Evolutionary conservation across 1,140 invertebrate species (phyloP).

Genomic region (Mylabris phalerata): DNA sequence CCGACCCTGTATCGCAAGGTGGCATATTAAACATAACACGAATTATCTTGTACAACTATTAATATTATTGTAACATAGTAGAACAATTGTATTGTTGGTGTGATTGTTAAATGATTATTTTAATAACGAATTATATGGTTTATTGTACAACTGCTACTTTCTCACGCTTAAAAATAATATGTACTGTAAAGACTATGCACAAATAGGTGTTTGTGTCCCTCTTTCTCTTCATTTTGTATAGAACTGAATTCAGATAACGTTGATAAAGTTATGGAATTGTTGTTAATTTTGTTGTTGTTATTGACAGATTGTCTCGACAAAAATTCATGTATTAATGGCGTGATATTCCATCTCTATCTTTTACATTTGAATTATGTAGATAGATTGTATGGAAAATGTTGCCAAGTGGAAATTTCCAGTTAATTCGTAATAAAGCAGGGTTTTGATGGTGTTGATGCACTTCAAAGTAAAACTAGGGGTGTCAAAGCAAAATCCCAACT

Average conservation of each 20-base stretch:
- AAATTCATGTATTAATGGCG: no score
- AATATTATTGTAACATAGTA: slow-evolving; percentile 20
- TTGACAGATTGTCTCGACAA: no score
- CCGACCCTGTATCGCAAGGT: slow-evolving; percentile 8
- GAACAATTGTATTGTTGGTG: slow-evolving; percentile 6
- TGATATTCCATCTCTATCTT: no score
- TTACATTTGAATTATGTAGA: no score
- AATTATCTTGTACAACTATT: slow-evolving; percentile 29
- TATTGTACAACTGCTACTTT: slow-evolving; percentile 20
- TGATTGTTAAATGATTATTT: neutral
- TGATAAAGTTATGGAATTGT: no score
- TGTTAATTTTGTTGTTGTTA: no score
- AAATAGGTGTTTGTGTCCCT: no score
- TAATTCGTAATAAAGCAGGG: slow-evolving; percentile 9
- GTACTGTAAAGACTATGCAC: no score
- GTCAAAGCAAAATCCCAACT: slow-evolving; percentile 14
- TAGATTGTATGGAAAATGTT: no score
- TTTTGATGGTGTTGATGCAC: slow-evolving; percentile 12
- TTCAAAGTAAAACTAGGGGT: slow-evolving; percentile 12
- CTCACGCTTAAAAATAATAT: slow-evolving; percentile 21
- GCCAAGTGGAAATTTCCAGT: slow-evolving; percentile 14
- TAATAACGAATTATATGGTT: slow-evolving; percentile 4
- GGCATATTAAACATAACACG: slow-evolving; percentile 24
- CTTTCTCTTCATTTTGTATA: no score
- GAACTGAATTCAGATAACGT: no score